These are phyloP conservation scores for Sebastes melanostomus DNA, from an alignment of 2,797 vertebrate genomes.

Conservation along the genomic window DNA sequence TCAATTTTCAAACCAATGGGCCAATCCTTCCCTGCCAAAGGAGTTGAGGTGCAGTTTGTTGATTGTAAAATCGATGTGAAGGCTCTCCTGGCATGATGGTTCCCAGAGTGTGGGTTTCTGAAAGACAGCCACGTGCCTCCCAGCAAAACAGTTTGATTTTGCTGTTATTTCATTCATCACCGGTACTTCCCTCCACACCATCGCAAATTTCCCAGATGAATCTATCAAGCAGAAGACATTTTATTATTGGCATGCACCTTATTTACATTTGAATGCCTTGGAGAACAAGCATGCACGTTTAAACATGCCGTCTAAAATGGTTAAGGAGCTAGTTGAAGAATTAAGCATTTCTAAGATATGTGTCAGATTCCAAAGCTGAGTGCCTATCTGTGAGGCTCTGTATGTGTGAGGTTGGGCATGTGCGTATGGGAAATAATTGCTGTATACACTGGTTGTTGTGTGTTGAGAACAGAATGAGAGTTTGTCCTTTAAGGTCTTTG, in stretches of 20 bases:
- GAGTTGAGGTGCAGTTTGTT: conserved; percentile 39
- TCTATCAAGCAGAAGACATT: background rate
- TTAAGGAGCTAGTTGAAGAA: background rate
- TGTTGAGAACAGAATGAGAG: background rate
- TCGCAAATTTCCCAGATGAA: background rate
- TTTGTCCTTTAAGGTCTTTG: background rate
- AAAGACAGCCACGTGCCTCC: conserved; percentile 4
- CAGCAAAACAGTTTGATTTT: conserved; percentile 18
- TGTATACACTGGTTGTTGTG: background rate
- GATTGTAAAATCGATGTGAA: conserved; percentile 66
- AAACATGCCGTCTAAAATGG: conserved; percentile 18
- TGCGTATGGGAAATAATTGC: background rate
- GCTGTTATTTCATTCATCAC: conserved; percentile 12
- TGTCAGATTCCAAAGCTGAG: conserved; percentile 44
- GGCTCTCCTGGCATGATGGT: conserved; percentile 19
- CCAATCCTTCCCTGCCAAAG: conserved; percentile 29
- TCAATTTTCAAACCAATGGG: conserved; percentile 57
- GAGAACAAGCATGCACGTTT: conserved; percentile 19
- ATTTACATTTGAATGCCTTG: background rate
- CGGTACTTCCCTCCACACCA: background rate
- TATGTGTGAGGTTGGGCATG: background rate
- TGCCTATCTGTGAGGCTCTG: background rate
- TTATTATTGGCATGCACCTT: background rate
- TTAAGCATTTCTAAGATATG: conserved; percentile 29
- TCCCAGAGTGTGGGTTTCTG: conserved; percentile 17